These are phyloP conservation scores for Drosophila subquinaria DNA, from an alignment of 2,888 invertebrate species.

Conservation along the genomic window DNA sequence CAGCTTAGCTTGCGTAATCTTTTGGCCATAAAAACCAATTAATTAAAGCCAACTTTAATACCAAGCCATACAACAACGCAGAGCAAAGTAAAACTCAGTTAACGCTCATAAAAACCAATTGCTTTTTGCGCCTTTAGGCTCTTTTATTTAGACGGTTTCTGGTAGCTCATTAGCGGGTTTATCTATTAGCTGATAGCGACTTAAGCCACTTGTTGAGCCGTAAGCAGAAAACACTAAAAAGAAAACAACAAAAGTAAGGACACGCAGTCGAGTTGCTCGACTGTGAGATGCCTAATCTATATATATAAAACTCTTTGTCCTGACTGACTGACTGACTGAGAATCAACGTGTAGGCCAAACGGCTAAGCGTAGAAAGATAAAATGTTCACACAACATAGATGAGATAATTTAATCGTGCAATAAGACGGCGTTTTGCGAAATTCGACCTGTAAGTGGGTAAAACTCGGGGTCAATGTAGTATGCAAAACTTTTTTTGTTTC, in stretches of 20 bases:
- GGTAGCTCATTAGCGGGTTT: conserved; percentile 58
- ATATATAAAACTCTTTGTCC: too few relatives aligned
- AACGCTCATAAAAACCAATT: conserved; percentile 49
- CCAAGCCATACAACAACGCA: not conserved
- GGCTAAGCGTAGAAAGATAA: too few relatives aligned
- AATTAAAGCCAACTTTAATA: conserved; percentile 39
- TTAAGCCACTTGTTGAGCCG: conserved; percentile 51
- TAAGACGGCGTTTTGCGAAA: too few relatives aligned
- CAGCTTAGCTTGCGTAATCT: conserved; percentile 40
- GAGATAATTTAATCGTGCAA: too few relatives aligned
- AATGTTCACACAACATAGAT: too few relatives aligned
- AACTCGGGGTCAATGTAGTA: too few relatives aligned
- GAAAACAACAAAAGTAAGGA: not conserved
- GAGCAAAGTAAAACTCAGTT: conserved; percentile 3
- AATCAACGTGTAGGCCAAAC: too few relatives aligned
- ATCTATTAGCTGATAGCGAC: conserved; percentile 43
- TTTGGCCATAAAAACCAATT: conserved; percentile 47
- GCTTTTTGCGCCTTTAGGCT: conserved; percentile 32
- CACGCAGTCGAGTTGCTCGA: not conserved
- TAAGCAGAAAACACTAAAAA: not conserved
- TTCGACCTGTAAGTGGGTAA: too few relatives aligned
- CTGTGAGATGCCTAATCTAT: not conserved
- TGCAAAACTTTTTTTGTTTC: too few relatives aligned
- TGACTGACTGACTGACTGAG: too few relatives aligned
- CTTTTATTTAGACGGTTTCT: conserved; percentile 21